Base-by-base conservation (phyloP, 2,113 vertebrate species). In the Numenius arquata region DNA sequence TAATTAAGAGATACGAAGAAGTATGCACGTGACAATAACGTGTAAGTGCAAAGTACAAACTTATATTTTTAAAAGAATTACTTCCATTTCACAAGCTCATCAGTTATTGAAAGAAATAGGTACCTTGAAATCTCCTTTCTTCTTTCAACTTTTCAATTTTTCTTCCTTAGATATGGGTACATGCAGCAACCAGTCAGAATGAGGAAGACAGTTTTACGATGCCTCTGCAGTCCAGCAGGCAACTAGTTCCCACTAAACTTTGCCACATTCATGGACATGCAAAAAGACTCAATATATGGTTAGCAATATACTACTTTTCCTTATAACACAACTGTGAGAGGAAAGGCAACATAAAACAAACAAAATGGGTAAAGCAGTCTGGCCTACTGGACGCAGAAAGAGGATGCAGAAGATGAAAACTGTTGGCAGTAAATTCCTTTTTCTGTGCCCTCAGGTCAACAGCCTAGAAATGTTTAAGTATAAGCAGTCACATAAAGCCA, bases 211-310 rank as follows among this genome's bases (percentile, higher is more conserved):
- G 76, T 93, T 96, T 97, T 97, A 98, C 91, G 97, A 93, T 96
- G 94, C 87, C 93, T 84, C 97, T 97, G 95, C 97, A 98, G 95
- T 94, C 91, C 96, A 96, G 97, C 95, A 95, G 95, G 92, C 96
- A 97, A 96, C 89, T 95, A 96, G 86, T 84, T 97, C 90, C 93
- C 96, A 91, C 85, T 93, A 96, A 85, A 95, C 77, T 95, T 95
- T 96, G 91, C 81, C 93, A 97, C 79, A 93, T 79, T 95, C 89
- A 77, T 40, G 97, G 95, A 96, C 98, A 97, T 98, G 98, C 94
- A 98, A 97, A 98, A 97, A 97, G 98, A 98, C 98, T 97, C 97
- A 96, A 97, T 96, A 97, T 97, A 96, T 97, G 77, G 88, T 96
- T 97, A 96, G 94, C 53, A 93, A 95, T 83, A 67, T 53, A 88